Conservation (phyloP, 2,888 invertebrate species). For the Oligia strigilis region DNA sequence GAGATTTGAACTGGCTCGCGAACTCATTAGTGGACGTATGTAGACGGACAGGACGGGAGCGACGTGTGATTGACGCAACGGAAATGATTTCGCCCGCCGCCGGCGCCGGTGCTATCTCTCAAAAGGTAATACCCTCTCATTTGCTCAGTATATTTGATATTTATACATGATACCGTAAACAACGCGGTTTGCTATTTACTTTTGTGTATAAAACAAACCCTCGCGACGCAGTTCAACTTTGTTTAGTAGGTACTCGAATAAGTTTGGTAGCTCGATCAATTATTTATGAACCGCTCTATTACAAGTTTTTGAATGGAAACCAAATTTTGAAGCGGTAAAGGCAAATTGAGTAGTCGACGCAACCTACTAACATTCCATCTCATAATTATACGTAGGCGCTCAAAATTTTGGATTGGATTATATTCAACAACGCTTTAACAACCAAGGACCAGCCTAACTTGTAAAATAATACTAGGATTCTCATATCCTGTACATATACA, state of each 20-base stretch:
- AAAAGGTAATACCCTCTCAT: conserved; percentile 79
- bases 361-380: conserved; percentile 26
- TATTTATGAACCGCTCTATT: conserved; percentile 50
- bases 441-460: background rate
- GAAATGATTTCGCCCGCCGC: conserved; percentile 87
- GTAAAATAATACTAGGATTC: background rate
- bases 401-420: background rate
- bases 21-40: conserved; percentile 87
- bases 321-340: conserved; percentile 40
- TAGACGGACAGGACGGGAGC: conserved; percentile 76
- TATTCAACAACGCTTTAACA: background rate
- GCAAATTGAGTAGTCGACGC: conserved; percentile 18
- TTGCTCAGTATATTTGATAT: conserved; percentile 84
- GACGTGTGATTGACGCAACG: conserved; percentile 88
- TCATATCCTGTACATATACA: background rate
- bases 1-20: conserved; percentile 75
- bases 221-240: conserved; percentile 34
- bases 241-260: conserved; percentile 38
- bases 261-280: conserved; percentile 47
- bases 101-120: conserved; percentile 83
- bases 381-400: background rate
- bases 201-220: conserved; percentile 38
- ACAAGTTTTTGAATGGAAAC: conserved; percentile 48
- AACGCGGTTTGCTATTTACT: conserved; percentile 67
- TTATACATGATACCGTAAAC: conserved; percentile 74